Percentiles rank a stretch among this genome's conserved stretches.
phyloP scores from a whole-genome alignment of 2,797 vertebrate genomes.

The Microchirus variegatus region DNA sequence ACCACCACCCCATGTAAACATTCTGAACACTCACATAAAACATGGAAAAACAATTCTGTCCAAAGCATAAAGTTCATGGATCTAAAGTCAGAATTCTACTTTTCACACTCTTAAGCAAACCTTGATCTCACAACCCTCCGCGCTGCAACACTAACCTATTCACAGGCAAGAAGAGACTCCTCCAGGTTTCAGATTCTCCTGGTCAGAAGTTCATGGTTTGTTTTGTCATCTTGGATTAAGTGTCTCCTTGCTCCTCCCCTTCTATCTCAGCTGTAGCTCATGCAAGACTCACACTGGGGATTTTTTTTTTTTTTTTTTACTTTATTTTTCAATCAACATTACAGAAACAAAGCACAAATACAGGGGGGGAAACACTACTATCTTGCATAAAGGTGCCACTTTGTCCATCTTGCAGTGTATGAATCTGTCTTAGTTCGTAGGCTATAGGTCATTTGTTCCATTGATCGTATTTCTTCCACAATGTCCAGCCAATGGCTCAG shows the following conservation, averaged over 20 bases:
- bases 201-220: conserved; percentile 24
- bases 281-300: background rate
- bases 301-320: too few relatives aligned
- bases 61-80: background rate
- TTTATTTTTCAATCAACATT: too few relatives aligned
- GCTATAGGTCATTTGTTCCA: too few relatives aligned
- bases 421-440: too few relatives aligned
- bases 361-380: too few relatives aligned
- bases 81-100: background rate
- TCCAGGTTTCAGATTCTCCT: conserved; percentile 59
- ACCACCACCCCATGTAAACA: conserved; percentile 18
- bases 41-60: conserved; percentile 4
- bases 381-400: too few relatives aligned
- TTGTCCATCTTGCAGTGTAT: too few relatives aligned
- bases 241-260: conserved; percentile 23
- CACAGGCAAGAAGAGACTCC: conserved; percentile 45
- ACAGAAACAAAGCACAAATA: too few relatives aligned
- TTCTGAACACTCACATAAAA: conserved; percentile 10
- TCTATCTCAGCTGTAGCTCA: background rate
- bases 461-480: too few relatives aligned
- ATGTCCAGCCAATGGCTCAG: too few relatives aligned
- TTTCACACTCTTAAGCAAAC: background rate
- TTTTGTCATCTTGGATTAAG: conserved; percentile 41
- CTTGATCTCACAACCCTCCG: conserved; percentile 29
- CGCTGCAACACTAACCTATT: conserved; percentile 50